Evolutionary conservation across 2,888 invertebrate species (phyloP).

Genomic region (Villa cingulata): DNA sequence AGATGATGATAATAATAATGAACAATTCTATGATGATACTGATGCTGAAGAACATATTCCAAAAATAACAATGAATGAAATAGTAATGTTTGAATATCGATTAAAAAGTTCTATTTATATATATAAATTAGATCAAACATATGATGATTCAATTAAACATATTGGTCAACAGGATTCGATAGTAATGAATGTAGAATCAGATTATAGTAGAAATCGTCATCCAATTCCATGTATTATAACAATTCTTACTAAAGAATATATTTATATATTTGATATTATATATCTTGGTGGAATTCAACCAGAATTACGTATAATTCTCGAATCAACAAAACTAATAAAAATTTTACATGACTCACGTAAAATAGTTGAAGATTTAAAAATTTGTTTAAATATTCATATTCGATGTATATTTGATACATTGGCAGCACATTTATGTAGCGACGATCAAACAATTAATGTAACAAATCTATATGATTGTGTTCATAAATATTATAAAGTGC

Average conservation of each 20-base stretch:
- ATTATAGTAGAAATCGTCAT: constrained; percentile 19
- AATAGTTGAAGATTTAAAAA: constrained; percentile 20
- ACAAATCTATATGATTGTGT: constrained; percentile 16
- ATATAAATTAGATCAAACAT: constrained; percentile 21
- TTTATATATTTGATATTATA: constrained; percentile 23
- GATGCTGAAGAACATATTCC: background rate
- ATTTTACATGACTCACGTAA: constrained; percentile 20
- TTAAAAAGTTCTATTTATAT: constrained; percentile 15
- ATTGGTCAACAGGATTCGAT: constrained; percentile 18
- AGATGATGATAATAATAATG: background rate
- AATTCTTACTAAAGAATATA: constrained; percentile 16
- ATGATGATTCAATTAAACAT: constrained; percentile 22
- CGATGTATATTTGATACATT: constrained; percentile 22
- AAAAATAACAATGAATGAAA: constrained; percentile 7
- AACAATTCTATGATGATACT: background rate
- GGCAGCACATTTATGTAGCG: constrained; percentile 19
- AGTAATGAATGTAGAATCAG: constrained; percentile 19
- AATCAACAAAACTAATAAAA: constrained; percentile 19
- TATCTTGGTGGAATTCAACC: constrained; percentile 20
- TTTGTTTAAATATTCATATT: constrained; percentile 18
- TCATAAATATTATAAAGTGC: constrained; percentile 16
- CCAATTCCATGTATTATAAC: constrained; percentile 17
- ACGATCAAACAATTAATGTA: constrained; percentile 13
- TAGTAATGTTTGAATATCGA: constrained; percentile 15
- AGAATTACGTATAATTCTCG: constrained; percentile 19